A percentile compares a stretch with the other conserved stretches of the same genome.
Evolutionary conservation across 2,888 invertebrate genomes (phyloP).

Genomic region (Microctonus hyperodae): DNA sequence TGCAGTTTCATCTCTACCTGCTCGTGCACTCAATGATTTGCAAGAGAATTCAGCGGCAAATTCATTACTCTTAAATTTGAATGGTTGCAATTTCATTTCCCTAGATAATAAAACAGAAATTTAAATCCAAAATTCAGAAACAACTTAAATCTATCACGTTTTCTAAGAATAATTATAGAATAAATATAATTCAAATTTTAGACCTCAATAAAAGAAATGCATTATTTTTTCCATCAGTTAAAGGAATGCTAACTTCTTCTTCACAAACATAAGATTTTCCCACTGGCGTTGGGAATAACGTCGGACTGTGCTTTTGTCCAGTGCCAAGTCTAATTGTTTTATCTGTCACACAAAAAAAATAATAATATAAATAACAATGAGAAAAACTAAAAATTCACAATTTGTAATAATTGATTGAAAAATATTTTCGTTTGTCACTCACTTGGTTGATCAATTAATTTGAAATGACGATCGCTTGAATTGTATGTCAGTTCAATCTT

Average conservation of each 20-base stretch:
- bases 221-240: constrained; percentile 64
- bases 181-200: background rate
- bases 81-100: constrained; percentile 79
- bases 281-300: constrained; percentile 85
- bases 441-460: constrained; percentile 64
- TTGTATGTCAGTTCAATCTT: constrained; percentile 80
- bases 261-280: constrained; percentile 84
- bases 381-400: no score
- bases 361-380: background rate
- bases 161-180: background rate
- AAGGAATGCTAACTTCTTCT: constrained; percentile 70
- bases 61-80: constrained; percentile 83
- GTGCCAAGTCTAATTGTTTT: constrained; percentile 68
- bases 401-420: constrained; percentile 1
- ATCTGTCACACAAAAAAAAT: constrained; percentile 41
- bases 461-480: constrained; percentile 65
- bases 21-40: constrained; percentile 65
- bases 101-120: constrained; percentile 40
- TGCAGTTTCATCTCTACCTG: constrained; percentile 80
- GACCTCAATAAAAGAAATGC: constrained; percentile 56
- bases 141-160: background rate
- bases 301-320: constrained; percentile 66
- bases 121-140: constrained; percentile 9
- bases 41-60: constrained; percentile 77
- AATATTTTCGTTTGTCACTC: constrained; percentile 38